Percentiles rank a stretch among this genome's conserved stretches.
Evolutionary conservation across 2,888 invertebrate species (phyloP).

Genomic region (Trissolcus brochymenae): DNA sequence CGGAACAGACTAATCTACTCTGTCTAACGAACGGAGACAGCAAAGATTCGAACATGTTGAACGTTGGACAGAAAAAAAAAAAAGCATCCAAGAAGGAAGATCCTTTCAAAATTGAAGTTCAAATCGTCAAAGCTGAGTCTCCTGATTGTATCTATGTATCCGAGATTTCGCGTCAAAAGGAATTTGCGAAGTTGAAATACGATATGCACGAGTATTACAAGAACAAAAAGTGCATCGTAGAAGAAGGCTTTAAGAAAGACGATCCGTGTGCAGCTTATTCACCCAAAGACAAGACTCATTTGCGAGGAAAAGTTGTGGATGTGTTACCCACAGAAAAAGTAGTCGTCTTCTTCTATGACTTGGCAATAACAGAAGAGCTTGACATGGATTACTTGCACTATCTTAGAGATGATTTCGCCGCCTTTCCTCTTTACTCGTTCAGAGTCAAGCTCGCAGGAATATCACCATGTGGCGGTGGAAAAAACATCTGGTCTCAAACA

Average conservation of each 20-base stretch:
- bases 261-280: constrained; percentile 78
- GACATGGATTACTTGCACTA: constrained; percentile 76
- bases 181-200: constrained; percentile 77
- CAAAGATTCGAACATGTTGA: neutral
- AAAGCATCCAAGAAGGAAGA: constrained; percentile 55
- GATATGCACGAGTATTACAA: constrained; percentile 79
- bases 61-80: neutral
- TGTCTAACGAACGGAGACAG: neutral
- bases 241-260: constrained; percentile 65
- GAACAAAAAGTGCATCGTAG: constrained; percentile 61
- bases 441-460: constrained; percentile 85
- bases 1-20: neutral
- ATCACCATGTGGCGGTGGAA: constrained; percentile 83
- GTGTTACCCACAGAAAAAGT: constrained; percentile 72
- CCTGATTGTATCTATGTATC: constrained; percentile 82
- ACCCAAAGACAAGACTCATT: constrained; percentile 80
- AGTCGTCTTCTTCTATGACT: constrained; percentile 83
- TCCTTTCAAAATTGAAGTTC: constrained; percentile 78
- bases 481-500: constrained; percentile 79
- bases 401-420: constrained; percentile 78
- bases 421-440: constrained; percentile 79
- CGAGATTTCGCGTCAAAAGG: constrained; percentile 76
- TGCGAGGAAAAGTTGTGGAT: constrained; percentile 79
- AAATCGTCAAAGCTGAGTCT: constrained; percentile 77
- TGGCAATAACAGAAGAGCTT: constrained; percentile 79